Base-by-base conservation (phyloP, 2,888 invertebrate genomes). In the Trachelus stipa region DNA sequence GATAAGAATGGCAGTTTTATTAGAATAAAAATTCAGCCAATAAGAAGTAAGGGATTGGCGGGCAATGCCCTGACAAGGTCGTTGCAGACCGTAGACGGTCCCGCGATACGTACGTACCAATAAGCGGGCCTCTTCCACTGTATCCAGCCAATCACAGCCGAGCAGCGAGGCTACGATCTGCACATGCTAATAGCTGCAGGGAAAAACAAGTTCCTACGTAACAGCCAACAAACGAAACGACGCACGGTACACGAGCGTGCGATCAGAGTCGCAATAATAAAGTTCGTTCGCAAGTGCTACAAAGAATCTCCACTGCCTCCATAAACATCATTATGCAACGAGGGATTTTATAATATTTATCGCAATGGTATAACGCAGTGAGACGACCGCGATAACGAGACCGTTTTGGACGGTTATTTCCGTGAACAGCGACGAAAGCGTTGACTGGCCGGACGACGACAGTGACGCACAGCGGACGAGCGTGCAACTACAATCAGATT, bases 21-120 rank as follows among this genome's bases (percentile, higher is more conserved):
- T 77, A 76, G 79, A 81, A 81, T 82, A 76, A 77, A 73, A 79
- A 77, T 73, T 71, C 76, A 75, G 80, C 85, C 82, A 85, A 85
- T 83, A 79, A 82, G 79, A 85, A 80, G 80, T 68, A 73, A 83
- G 80, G 83, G 83, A 85, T 87, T 86, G 84, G 71, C 87, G 90
- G 91, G 90, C 91, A 91, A 90, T 86, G 89, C 85, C 89, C 91
- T 85, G 85, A 85, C 89, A 90, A 91, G 90, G 90, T 87, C 91
- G 89, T 82, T 84, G 85, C 86, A 86, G 82, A 86, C 83, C 79
- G 79, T 73, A 80, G 81, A 82, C 82, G 81, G 81, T 69, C 73
- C 37, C 37, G 33, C 34, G 74, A 75, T 73, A 79, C 73, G 77
- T 73, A 34, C 69, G 69, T 30, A 40, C 71, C 71, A 71, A 71